Conservation (phyloP, 64 coral and sea anemone species). For the Actinia tenebrosa region DNA sequence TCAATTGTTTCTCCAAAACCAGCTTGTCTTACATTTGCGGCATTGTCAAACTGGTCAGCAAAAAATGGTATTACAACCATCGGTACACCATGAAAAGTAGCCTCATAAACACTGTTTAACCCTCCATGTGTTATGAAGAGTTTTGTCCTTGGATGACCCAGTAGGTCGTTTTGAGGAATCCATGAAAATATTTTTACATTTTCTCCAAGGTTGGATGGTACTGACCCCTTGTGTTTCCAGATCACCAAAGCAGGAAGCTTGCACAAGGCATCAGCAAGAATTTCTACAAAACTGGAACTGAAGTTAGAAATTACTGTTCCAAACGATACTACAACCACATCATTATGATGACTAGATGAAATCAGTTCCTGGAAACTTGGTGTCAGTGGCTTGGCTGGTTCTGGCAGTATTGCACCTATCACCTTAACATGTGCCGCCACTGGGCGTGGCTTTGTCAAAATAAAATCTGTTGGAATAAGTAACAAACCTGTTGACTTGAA, state of each 20-base stretch:
- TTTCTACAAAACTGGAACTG: slow-evolving; percentile 52
- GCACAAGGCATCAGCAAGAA: slow-evolving; percentile 19
- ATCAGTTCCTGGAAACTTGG: slow-evolving; percentile 4
- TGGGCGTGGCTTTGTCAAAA: slow-evolving; percentile 46
- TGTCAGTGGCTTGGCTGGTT: slow-evolving; percentile 26
- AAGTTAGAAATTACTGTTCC: slow-evolving; percentile 73
- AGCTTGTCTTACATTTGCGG: slow-evolving; percentile 54
- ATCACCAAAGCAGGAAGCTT: slow-evolving; percentile 45
- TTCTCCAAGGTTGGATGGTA: slow-evolving; percentile 21
- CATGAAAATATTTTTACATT: slow-evolving; percentile 43
- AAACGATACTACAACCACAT: slow-evolving; percentile 68
- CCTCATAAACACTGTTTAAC: slow-evolving; percentile 68
- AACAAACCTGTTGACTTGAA: slow-evolving; percentile 34
- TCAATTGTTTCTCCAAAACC: slow-evolving; percentile 50
- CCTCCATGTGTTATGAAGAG: slow-evolving; percentile 71
- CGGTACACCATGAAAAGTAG: slow-evolving; percentile 56
- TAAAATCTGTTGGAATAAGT: slow-evolving; percentile 56
- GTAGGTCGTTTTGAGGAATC: slow-evolving; percentile 64
- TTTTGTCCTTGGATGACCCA: slow-evolving; percentile 44
- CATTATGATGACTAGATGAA: background rate
- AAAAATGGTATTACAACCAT: slow-evolving; percentile 76
- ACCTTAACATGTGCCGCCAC: slow-evolving; percentile 55
- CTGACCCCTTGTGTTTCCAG: slow-evolving; percentile 46
- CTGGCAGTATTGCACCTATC: slow-evolving; percentile 58
- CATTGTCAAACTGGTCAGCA: slow-evolving; percentile 72